These are phyloP conservation scores for Diadema setosum DNA, from an alignment of 35 echinoderm and acorn worm species.

Conservation along the genomic window DNA sequence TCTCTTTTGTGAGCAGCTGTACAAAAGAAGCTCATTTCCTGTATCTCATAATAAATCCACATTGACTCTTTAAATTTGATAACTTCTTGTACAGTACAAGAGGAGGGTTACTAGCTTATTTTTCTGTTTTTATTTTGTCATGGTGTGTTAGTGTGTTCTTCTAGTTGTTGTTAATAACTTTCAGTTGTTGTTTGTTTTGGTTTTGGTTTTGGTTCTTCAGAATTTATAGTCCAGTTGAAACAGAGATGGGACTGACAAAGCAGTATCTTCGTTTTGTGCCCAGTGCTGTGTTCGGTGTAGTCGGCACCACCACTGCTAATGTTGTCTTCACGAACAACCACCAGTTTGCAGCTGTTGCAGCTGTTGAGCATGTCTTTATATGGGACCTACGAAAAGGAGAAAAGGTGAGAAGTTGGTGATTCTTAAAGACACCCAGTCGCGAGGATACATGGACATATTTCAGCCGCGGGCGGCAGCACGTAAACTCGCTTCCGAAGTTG, in stretches of 20 bases:
- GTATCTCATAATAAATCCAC: too few species aligned
- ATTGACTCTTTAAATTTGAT: too few species aligned
- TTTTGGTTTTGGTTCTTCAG: too few species aligned
- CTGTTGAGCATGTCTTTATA: conserved; percentile 89
- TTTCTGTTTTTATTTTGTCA: not conserved
- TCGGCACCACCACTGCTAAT: conserved; percentile 82
- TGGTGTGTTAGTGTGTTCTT: conserved; percentile 20
- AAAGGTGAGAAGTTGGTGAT: conserved; percentile 72
- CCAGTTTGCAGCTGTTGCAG: conserved; percentile 81
- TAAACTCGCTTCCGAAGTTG: too few species aligned
- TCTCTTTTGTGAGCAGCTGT: too few species aligned
- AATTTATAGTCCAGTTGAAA: conserved; percentile 43
- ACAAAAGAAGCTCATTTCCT: too few species aligned
- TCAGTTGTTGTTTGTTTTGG: too few species aligned
- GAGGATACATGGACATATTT: too few species aligned
- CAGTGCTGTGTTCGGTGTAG: conserved; percentile 84
- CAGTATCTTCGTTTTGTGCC: conserved; percentile 89
- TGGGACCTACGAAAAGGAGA: conserved; percentile 88
- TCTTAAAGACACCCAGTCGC: too few species aligned
- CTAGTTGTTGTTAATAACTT: too few species aligned
- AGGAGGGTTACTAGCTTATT: not conserved
- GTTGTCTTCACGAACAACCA: conserved; percentile 55
- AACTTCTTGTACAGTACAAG: too few species aligned
- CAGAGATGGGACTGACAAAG: conserved; percentile 97
- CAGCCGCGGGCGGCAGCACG: too few species aligned